Percentiles rank a stretch among this genome's conserved stretches.
phyloP scores from a whole-genome alignment of 2,797 vertebrate species.

The Cyclura pinguis region DNA sequence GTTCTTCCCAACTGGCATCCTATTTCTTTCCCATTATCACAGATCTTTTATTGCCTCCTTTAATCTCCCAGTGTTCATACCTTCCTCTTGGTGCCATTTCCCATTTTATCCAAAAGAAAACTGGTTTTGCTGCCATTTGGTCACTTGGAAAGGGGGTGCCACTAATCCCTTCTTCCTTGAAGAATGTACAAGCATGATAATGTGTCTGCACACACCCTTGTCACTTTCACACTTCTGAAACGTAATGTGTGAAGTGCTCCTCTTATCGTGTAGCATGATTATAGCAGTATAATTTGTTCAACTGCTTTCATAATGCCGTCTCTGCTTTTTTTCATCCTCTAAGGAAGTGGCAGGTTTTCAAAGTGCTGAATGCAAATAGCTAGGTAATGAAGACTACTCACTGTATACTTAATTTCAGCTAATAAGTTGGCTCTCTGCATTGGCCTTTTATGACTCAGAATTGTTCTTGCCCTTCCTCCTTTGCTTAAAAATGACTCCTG shows the following conservation, averaged over 20 bases:
- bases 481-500: background rate
- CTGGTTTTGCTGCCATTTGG: background rate
- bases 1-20: background rate
- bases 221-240: background rate
- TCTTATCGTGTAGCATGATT: background rate
- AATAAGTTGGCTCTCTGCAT: background rate
- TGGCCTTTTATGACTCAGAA: background rate
- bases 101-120: too few species aligned
- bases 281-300: background rate
- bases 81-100: background rate
- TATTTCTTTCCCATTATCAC: background rate
- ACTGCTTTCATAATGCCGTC: background rate
- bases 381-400: background rate
- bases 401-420: background rate
- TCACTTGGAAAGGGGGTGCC: background rate
- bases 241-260: background rate
- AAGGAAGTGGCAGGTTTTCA: background rate
- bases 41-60: background rate
- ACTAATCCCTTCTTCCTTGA: background rate
- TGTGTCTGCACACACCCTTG: background rate
- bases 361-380: background rate
- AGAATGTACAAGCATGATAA: background rate
- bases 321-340: background rate
- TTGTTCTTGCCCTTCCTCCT: background rate
- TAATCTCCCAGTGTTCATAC: background rate